Percentiles rank a stretch among this genome's conserved stretches.
phyloP scores from a whole-genome alignment of 2,888 invertebrate genomes.

The Saturnia pavonia region DNA sequence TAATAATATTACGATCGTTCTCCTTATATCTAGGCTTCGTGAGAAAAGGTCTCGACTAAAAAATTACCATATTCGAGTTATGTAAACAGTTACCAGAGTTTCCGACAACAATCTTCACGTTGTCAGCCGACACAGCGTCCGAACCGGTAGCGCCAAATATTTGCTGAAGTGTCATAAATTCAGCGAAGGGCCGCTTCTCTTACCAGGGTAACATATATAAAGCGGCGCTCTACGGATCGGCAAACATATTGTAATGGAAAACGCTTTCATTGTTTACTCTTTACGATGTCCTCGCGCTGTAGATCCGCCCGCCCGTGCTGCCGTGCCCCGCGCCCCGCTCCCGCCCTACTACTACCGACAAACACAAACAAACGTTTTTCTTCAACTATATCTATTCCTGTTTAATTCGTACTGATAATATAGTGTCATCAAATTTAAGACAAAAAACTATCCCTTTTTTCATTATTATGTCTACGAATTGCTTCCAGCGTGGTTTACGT shows the following conservation, averaged over 20 bases:
- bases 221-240: slow-evolving; percentile 78
- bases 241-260: slow-evolving; percentile 83
- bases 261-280: slow-evolving; percentile 80
- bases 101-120: slow-evolving; percentile 80
- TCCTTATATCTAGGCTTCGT: too few relatives aligned
- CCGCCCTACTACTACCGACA: neutral
- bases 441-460: too few relatives aligned
- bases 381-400: neutral
- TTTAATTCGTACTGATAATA: neutral
- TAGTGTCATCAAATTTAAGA: neutral
- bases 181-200: slow-evolving; percentile 70
- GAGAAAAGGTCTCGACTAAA: slow-evolving; percentile 56
- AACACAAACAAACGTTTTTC: neutral
- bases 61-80: slow-evolving; percentile 74
- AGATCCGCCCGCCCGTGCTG: slow-evolving; percentile 6
- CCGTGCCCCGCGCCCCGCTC: too few relatives aligned
- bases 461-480: too few relatives aligned
- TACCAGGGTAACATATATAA: slow-evolving; percentile 80
- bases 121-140: slow-evolving; percentile 74
- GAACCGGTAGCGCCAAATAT: slow-evolving; percentile 79
- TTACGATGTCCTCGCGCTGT: slow-evolving; percentile 76
- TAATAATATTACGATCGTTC: too few relatives aligned
- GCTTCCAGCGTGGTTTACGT: too few relatives aligned
- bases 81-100: too few relatives aligned
- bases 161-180: slow-evolving; percentile 79